Evolutionary conservation across 2,797 vertebrate genomes (phyloP), one percentile per base, ranked within the genome.

Genomic region (Paratrypauchen microcephalus): DNA sequence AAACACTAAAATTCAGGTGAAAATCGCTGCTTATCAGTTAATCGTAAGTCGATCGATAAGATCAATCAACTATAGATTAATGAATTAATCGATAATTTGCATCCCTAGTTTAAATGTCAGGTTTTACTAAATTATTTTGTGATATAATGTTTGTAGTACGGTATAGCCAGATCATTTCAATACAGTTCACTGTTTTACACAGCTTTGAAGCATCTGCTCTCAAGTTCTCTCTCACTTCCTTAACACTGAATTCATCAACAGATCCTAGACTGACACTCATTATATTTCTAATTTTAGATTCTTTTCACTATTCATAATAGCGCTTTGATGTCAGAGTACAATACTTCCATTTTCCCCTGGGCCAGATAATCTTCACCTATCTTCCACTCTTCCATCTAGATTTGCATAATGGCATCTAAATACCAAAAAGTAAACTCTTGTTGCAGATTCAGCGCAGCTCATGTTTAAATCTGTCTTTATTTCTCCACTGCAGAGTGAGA

Each of bases 271-370:
- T 87, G 81, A 56, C 79, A 73, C 73, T 90, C 78, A 89, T 84
- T 87, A 82, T 67, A 32, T 52, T 73, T 83, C 79, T 88, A 85
- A 88, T 88, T 90, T 90, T 85, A 87, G 82, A 79, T 56, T 39
- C 62, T 57, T 75, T 78, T 78, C 72, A 13, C 69, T 66, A 66
- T 88, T 84, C 75, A 82, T 77, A 81, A 84, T 75, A 60, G 39
- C 30, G 63, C 63, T 70, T 68, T 77, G 66, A 75, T 81, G 71
- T 76, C 67, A 63, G 59, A 54, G 32, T 64, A n/a, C 66, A 63
- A 54, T 32, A 30, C 30, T 62, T 23, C 6, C 39, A 71, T 64
- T 54, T 68, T 21, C 77, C 55, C 65, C 55, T 68, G 64, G 41
- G 66, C 65, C 50, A 69, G 62, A 60, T 55, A 65, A 69, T 74